Evolutionary conservation across 1,140 invertebrate species (phyloP).

Genomic region (Archivesica marissinica): DNA sequence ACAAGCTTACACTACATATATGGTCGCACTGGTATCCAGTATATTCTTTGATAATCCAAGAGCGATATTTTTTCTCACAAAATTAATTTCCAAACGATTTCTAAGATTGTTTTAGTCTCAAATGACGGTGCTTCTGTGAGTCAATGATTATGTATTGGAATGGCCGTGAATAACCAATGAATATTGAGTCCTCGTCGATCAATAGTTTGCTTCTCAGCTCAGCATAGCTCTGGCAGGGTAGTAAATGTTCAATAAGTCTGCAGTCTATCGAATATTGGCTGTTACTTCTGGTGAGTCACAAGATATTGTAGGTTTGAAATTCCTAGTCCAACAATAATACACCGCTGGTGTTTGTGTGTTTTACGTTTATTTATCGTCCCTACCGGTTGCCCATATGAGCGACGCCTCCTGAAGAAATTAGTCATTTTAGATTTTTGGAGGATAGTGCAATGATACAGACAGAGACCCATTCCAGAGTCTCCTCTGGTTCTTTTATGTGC

Average conservation of each 20-base stretch:
- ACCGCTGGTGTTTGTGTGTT: too few species aligned
- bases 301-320: too few species aligned
- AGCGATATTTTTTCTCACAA: background rate
- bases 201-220: constrained; percentile 38
- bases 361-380: too few species aligned
- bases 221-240: constrained; percentile 55
- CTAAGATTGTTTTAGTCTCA: background rate
- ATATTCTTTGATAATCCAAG: background rate
- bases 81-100: background rate
- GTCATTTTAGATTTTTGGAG: too few species aligned
- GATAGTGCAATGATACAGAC: too few species aligned
- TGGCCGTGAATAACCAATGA: constrained; percentile 38
- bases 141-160: constrained; percentile 58
- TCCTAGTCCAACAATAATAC: too few species aligned
- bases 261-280: background rate
- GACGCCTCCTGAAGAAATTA: too few species aligned
- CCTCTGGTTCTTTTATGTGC: too few species aligned
- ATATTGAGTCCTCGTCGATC: background rate
- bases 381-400: too few species aligned
- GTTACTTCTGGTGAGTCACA: background rate
- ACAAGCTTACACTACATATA: background rate
- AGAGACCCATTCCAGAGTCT: too few species aligned
- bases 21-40: background rate
- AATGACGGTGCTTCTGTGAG: constrained; percentile 24
- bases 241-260: constrained; percentile 16